Evolutionary conservation across 2,888 invertebrate species (phyloP), one percentile per base, ranked within the genome.

Genomic region (Drosophila yooni): DNA sequence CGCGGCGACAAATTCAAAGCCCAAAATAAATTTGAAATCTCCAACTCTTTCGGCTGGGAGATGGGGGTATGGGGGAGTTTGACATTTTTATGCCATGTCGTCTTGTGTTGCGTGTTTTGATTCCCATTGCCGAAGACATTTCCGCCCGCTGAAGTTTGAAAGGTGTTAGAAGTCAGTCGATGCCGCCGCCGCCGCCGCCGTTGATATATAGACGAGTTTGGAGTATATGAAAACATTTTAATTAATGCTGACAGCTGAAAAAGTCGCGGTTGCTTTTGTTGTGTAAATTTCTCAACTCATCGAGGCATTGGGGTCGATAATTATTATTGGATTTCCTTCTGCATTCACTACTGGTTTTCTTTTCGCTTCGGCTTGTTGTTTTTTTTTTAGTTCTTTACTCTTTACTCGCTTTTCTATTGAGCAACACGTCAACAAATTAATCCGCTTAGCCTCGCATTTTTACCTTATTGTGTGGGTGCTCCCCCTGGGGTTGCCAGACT

Each of bases 201-300:
- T 64, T 83, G 82, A 81, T 79, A 79, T 81, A 85, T 82, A 59
- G 71, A n/a, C 67, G 57, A 67, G 67, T 68, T 40, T 58, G 57
- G 34, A 68, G 68, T 51, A 68, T 67, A 67, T 67, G 68, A 81
- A 80, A 89, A 84, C 88, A 89, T 84, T 87, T 87, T 87, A 89
- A 89, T 87, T 87, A 87, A 87, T 89, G 86, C 83, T 80, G 88
- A 88, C 85, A 85, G 85, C 88, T 85, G 85, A 62, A 84, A 83
- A 85, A 81, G 88, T 74, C 56, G 70, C 88, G 86, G 88, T 88
- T 85, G 88, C 86, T 38, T 38, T 56, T 38, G 56, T 56, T 56
- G 56, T 56, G 56, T 38, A 56, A 56, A 56, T 51, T 56, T 56
- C 56, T n/a, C 13, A 29, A 38, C 27, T 43, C 68, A 53, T 70